A percentile compares a stretch with the other conserved stretches of the same genome.
phyloP scores from a whole-genome alignment of 2,888 invertebrate species.

The Dyspetes luteomarginatus region DNA sequence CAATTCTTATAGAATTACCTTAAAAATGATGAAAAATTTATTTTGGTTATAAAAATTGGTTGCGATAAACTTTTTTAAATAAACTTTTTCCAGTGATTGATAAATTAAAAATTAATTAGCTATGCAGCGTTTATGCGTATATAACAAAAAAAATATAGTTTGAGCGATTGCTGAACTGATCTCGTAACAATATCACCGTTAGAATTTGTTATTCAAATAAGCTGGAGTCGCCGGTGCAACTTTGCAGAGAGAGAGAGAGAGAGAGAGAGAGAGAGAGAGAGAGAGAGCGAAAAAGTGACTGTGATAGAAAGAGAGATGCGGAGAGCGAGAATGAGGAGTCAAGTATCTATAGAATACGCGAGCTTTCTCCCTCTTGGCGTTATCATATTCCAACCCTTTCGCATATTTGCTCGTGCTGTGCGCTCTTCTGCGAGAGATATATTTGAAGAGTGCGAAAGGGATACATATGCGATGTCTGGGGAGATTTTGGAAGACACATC shows the following conservation, averaged over 20 bases:
- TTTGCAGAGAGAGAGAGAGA: not conserved
- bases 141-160: not conserved
- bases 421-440: constrained; percentile 1
- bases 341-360: not conserved
- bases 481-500: constrained; percentile 36
- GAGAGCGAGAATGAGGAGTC: not conserved
- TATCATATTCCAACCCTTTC: constrained; percentile 33
- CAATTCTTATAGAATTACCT: not conserved
- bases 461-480: constrained; percentile 5
- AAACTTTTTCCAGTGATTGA: too few relatives aligned
- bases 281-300: not conserved
- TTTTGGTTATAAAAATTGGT: too few relatives aligned
- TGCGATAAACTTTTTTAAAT: too few relatives aligned
- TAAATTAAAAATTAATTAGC: too few relatives aligned
- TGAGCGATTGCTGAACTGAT: not conserved
- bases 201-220: constrained; percentile 31
- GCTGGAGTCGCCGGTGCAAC: not conserved
- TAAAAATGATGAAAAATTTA: not conserved
- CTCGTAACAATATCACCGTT: constrained; percentile 23
- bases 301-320: not conserved
- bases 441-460: constrained; percentile 32
- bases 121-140: not conserved
- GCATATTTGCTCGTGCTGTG: not conserved
- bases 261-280: not conserved
- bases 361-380: not conserved